Conservation (phyloP, 1,140 invertebrate species). For the Melanaphis sacchari region DNA sequence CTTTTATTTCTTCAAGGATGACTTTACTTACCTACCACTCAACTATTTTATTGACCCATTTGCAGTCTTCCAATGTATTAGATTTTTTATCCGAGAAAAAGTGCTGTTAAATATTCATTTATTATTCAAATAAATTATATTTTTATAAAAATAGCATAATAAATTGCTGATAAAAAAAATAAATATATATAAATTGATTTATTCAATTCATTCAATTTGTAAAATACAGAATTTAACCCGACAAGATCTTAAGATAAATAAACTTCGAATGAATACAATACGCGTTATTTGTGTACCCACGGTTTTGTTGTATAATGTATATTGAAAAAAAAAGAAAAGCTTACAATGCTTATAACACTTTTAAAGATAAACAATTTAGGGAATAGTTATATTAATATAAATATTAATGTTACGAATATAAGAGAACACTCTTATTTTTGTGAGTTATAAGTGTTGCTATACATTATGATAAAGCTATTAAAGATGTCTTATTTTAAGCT, state of each 20-base stretch:
- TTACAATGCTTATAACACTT: neutral
- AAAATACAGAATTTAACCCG: neutral
- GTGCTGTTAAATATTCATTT: neutral
- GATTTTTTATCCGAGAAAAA: neutral
- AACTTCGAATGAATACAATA: neutral
- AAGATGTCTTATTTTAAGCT: neutral
- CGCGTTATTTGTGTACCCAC: neutral
- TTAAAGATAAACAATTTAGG: constrained; percentile 2
- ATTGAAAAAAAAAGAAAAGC: neutral
- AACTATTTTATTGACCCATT: neutral
- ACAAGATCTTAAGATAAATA: neutral
- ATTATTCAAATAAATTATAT: neutral
- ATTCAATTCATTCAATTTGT: neutral
- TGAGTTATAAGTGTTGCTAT: neutral
- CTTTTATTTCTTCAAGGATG: neutral
- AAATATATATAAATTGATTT: neutral
- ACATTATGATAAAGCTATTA: neutral
- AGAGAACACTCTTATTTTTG: neutral
- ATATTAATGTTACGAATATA: neutral
- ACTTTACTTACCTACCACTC: neutral
- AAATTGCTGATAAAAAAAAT: neutral
- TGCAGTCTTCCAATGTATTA: neutral
- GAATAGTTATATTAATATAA: constrained; percentile 8
- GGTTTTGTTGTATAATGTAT: neutral
- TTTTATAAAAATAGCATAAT: neutral